Evolutionary conservation across 64 coral and sea anemone species (phyloP), one percentile per base, ranked within the genome.

Genomic region (Montipora capricornis): DNA sequence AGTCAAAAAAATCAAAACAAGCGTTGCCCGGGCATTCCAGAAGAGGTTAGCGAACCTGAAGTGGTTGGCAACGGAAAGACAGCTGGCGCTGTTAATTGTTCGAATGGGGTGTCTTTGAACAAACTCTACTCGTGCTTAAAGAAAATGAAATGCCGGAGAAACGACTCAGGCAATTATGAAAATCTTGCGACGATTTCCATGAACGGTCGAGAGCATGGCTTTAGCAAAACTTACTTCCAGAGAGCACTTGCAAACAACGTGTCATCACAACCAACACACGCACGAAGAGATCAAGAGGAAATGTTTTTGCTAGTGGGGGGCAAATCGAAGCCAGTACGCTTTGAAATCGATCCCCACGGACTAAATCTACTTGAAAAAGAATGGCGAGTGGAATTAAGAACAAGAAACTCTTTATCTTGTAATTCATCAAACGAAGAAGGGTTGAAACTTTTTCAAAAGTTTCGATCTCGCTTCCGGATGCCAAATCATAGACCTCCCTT

Each of bases 321-420:
- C 20, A 93, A 93, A 49, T 93, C 92, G 16, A 93, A 93, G 51
- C 92, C 92, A 2, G 92, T 93, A 16, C 84, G 92, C 62, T 93
- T 88, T 60, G 22, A 88, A 77, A 87, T 88, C 0, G 80, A 80
- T 20, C 84, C 83, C 8, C 67, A 73, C n/a, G 87, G 74, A 15
- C 22, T 93, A 12, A 93, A 88, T n/a, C 47, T 93, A 52, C 47
- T 93, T 11, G 84, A 93, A 74, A 93, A 74, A 57, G 75, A 93
- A 52, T 93, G 85, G 85, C 74, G 84, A 5, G 60, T 93, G 60
- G 87, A 88, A 46, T 68, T 93, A 11, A 93, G 88, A 44, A 80
- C 92, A 3, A 93, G 62, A 74, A 60, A 81, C 20, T 67, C 83
- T 46, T 71, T 86, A 73, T 73, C 51, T 70, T 58, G 67, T 45